A percentile compares a stretch with the other conserved stretches of the same genome.
Evolutionary conservation across 30 jellyfish, hydroid and myxozoan species (phyloP).

Genomic region (Aurelia aurita complex sp. Pacific): DNA sequence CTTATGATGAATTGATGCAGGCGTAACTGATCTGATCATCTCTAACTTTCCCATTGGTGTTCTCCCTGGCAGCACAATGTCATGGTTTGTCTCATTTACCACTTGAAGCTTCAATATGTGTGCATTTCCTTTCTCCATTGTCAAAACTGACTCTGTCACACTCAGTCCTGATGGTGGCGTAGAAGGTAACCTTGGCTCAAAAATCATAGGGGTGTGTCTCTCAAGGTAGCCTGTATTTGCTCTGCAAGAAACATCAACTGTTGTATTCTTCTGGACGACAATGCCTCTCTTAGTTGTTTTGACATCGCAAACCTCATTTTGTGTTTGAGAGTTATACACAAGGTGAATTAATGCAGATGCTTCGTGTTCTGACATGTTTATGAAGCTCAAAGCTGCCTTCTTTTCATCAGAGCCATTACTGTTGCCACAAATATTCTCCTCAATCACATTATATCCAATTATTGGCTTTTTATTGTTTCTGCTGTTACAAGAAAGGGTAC

Average conservation of each 20-base stretch:
- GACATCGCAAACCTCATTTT: slow-evolving; percentile 14
- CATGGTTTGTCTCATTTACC: too few species aligned
- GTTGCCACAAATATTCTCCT: slow-evolving; percentile 24
- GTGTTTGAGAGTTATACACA: slow-evolving; percentile 12
- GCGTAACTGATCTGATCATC: slow-evolving; percentile 63
- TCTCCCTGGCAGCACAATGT: too few species aligned
- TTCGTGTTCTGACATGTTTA: slow-evolving; percentile 6
- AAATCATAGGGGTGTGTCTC: too few species aligned
- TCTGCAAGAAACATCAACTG: not conserved
- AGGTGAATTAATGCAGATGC: slow-evolving; percentile 33
- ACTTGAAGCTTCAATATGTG: too few species aligned
- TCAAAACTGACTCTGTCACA: too few species aligned
- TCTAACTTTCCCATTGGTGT: too few species aligned
- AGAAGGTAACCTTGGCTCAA: too few species aligned
- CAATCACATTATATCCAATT: slow-evolving; percentile 30
- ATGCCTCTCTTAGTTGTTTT: slow-evolving; percentile 2
- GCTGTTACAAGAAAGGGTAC: slow-evolving; percentile 44
- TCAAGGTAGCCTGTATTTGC: too few species aligned
- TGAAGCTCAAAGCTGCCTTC: slow-evolving; percentile 15
- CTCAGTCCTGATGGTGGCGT: too few species aligned
- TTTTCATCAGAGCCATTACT: slow-evolving; percentile 1
- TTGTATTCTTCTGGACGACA: not conserved
- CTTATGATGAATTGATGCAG: slow-evolving; percentile 19
- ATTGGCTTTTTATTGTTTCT: slow-evolving; percentile 36
- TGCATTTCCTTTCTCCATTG: too few species aligned